Conservation (phyloP, 2,888 invertebrate genomes). For the Pachycephus smyrnensis region DNA sequence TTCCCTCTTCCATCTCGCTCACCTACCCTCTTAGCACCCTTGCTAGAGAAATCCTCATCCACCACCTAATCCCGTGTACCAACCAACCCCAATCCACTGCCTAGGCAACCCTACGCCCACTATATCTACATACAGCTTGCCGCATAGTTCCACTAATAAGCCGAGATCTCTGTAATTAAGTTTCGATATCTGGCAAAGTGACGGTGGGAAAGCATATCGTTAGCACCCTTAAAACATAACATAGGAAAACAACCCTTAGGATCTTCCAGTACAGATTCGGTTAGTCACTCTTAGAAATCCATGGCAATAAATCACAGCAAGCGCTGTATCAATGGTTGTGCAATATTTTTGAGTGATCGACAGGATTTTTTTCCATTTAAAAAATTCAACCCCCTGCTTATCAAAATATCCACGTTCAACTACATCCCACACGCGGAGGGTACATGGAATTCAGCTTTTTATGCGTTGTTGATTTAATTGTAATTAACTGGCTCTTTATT, state of each 20-base stretch:
- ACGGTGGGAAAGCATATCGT: background rate
- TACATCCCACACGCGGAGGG: background rate
- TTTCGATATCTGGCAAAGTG: conserved; percentile 20
- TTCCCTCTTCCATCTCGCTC: conserved; percentile 35
- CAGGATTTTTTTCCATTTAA: background rate
- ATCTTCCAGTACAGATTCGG: background rate
- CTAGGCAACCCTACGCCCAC: background rate
- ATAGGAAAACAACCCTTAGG: background rate
- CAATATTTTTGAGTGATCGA: background rate
- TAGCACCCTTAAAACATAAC: background rate
- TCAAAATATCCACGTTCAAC: background rate
- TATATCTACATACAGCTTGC: conserved; percentile 5
- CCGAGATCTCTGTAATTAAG: conserved; percentile 25
- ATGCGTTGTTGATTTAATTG: conserved; percentile 39
- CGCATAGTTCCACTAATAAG: conserved; percentile 25
- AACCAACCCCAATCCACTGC: background rate
- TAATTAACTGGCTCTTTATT: conserved; percentile 45
- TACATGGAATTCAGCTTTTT: background rate
- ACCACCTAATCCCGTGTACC: background rate
- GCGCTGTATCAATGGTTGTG: background rate
- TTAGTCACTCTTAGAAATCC: background rate
- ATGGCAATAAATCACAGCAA: background rate
- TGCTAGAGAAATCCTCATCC: conserved; percentile 10
- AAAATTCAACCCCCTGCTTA: background rate
- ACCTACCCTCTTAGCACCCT: conserved; percentile 18